These are phyloP conservation scores for Heliconius hermathena DNA, from an alignment of 1,140 invertebrate species.

Conservation along the genomic window DNA sequence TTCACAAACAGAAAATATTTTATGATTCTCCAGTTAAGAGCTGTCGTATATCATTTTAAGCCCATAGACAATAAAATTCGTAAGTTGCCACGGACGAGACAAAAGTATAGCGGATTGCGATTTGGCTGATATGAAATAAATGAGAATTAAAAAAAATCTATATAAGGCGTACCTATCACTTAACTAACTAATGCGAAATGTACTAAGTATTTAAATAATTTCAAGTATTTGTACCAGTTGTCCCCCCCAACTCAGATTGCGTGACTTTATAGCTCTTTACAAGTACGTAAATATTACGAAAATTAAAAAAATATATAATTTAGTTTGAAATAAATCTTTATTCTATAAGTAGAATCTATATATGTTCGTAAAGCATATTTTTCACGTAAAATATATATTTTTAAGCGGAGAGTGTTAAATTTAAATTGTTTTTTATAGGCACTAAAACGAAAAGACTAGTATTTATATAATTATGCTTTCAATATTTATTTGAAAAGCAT, in stretches of 20 bases:
- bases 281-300: background rate
- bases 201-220: background rate
- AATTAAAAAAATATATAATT: background rate
- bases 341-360: background rate
- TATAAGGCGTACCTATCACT: background rate
- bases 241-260: too few relatives aligned
- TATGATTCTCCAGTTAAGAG: conserved; percentile 81
- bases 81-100: conserved; percentile 74
- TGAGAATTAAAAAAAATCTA: conserved; percentile 2
- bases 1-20: conserved; percentile 82
- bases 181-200: background rate
- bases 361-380: background rate
- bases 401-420: conserved; percentile 19
- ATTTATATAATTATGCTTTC: conserved; percentile 56
- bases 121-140: conserved; percentile 48
- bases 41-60: conserved; percentile 80
- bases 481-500: conserved; percentile 59
- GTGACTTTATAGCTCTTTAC: too few relatives aligned
- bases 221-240: background rate
- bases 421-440: conserved; percentile 45
- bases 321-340: background rate
- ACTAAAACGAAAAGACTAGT: conserved; percentile 43
- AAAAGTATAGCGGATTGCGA: conserved; percentile 56
- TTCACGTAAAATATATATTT: background rate
- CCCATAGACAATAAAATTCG: conserved; percentile 81